These are phyloP conservation scores for Drosophila affinis DNA, from an alignment of 2,888 invertebrate genomes.

Conservation along the genomic window DNA sequence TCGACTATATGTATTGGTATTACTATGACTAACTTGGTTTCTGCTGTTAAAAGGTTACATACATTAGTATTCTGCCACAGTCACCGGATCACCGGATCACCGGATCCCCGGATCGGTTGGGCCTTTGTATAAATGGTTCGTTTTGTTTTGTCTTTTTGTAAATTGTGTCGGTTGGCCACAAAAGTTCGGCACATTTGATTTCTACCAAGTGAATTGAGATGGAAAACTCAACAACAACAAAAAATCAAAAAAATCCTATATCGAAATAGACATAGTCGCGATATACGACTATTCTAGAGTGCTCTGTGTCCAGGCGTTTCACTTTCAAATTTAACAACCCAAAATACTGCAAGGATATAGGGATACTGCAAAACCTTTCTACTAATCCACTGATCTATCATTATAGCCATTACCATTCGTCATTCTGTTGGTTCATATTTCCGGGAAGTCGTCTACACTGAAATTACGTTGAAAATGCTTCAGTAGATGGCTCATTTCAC, in stretches of 20 bases:
- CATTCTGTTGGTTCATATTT: neutral
- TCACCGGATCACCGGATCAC: constrained; percentile 15
- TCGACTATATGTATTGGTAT: constrained; percentile 15
- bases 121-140: constrained; percentile 66
- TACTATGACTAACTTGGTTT: constrained; percentile 42
- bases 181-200: constrained; percentile 71
- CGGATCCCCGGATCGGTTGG: constrained; percentile 38
- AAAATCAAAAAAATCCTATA: too few relatives aligned
- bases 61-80: constrained; percentile 41
- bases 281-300: neutral
- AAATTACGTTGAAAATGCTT: neutral
- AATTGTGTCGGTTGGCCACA: constrained; percentile 66
- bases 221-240: neutral
- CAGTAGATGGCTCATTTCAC: too few relatives aligned
- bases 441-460: neutral
- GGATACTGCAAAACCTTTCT: too few relatives aligned
- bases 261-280: too few relatives aligned
- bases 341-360: too few relatives aligned
- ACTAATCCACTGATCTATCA: too few relatives aligned
- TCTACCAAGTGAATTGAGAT: constrained; percentile 27
- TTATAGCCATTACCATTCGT: too few relatives aligned
- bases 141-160: constrained; percentile 52
- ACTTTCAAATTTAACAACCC: too few relatives aligned
- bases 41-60: constrained; percentile 56
- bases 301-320: neutral